phyloP scores from a whole-genome alignment of 2,113 vertebrate species.

The Irena cyanogastra region DNA sequence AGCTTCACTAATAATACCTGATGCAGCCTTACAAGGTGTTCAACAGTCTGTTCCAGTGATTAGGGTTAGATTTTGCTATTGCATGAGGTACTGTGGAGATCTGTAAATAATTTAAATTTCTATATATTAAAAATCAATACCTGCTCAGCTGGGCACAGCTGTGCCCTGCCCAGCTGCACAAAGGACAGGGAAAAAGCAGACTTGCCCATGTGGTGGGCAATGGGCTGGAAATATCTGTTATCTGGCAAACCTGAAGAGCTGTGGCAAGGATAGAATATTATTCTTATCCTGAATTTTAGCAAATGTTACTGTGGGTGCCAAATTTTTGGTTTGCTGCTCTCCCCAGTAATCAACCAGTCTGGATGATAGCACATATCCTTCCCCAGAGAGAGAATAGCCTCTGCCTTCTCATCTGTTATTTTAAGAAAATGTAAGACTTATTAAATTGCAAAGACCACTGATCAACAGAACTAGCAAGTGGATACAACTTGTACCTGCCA shows the following conservation, averaged over 20 bases:
- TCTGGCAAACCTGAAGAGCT: rapidly evolving
- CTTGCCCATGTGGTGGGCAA: not conserved
- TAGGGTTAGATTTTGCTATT: not conserved
- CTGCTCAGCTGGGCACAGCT: not conserved
- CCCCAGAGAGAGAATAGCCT: not conserved
- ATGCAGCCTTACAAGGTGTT: not conserved
- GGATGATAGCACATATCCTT: not conserved
- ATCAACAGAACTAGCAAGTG: not conserved
- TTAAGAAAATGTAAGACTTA: not conserved
- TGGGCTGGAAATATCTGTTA: not conserved
- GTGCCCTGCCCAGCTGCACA: no score
- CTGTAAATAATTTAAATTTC: not conserved
- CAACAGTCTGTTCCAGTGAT: not conserved
- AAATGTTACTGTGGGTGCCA: not conserved
- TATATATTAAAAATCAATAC: not conserved
- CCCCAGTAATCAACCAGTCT: no score
- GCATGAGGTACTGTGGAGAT: not conserved
- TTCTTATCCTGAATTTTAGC: not conserved
- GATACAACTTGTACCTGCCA: rapidly evolving
- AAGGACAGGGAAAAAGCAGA: not conserved
- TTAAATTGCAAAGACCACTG: not conserved
- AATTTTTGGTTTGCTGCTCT: not conserved
- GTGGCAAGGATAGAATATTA: not conserved
- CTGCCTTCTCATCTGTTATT: not conserved
- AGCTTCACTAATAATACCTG: not conserved